Evolutionary conservation across 2,797 vertebrate species (phyloP).

Genomic region (Hyperoplus immaculatus): DNA sequence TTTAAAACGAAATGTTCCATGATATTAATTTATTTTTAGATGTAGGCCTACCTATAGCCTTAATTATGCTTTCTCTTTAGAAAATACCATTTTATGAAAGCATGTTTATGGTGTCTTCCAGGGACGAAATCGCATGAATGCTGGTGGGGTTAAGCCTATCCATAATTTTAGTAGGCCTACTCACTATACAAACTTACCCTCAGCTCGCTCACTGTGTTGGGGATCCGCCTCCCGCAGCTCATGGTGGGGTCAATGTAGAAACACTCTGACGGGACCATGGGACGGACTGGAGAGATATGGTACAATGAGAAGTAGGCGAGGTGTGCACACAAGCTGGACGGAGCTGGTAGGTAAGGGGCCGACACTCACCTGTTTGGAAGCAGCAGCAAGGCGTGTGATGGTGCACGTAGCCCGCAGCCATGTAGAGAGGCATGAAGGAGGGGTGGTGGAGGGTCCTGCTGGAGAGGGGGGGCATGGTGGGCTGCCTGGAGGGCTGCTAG

Average conservation of each 20-base stretch:
- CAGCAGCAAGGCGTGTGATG: rapidly evolving
- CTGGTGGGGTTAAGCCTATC: no score
- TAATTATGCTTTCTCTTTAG: background rate
- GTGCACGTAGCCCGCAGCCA: background rate
- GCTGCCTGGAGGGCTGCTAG: slow-evolving; percentile 4
- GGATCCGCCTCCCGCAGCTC: slow-evolving; percentile 53
- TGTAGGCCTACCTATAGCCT: no score
- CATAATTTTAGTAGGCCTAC: no score
- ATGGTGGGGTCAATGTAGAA: slow-evolving; percentile 66
- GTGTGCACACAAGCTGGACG: background rate
- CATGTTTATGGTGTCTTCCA: background rate
- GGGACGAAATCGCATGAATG: background rate
- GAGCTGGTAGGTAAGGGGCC: background rate
- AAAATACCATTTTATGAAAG: background rate
- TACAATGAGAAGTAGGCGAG: background rate
- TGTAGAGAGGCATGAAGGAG: slow-evolving; percentile 60
- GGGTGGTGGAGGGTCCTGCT: slow-evolving; percentile 67
- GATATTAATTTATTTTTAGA: no score
- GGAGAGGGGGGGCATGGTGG: slow-evolving; percentile 21
- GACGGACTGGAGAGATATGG: slow-evolving; percentile 22
- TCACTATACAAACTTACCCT: slow-evolving; percentile 46
- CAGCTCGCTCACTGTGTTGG: slow-evolving; percentile 41
- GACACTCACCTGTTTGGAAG: slow-evolving; percentile 33
- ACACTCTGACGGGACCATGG: slow-evolving; percentile 39
- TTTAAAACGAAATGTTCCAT: no score